A percentile compares a stretch with the other conserved stretches of the same genome.
These are phyloP conservation scores for Muscicapa adusta DNA, from an alignment of 2,113 vertebrate genomes.

Conservation along the genomic window DNA sequence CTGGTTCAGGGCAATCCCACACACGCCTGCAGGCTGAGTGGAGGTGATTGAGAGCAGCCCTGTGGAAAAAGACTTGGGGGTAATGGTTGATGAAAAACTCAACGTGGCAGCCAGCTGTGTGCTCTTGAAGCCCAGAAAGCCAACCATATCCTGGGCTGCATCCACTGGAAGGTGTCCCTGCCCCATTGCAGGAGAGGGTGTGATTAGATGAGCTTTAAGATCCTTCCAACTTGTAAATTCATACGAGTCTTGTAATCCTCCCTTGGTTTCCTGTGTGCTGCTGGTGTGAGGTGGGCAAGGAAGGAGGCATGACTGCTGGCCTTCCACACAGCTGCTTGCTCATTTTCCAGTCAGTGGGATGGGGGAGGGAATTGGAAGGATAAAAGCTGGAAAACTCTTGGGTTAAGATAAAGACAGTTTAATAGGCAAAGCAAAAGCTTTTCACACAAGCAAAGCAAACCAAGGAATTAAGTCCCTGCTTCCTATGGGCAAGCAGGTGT, in stretches of 20 bases:
- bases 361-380: not conserved
- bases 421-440: not conserved
- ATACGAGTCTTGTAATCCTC: not conserved
- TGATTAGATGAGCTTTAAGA: not conserved
- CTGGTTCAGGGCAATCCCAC: not conserved
- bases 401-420: not conserved
- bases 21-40: not conserved
- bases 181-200: not conserved
- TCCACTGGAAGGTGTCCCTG: not conserved
- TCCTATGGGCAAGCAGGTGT: not conserved
- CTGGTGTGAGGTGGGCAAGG: not conserved
- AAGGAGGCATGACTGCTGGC: not conserved
- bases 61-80: not conserved
- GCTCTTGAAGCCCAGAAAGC: not conserved
- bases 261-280: not conserved
- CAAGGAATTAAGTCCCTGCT: not conserved
- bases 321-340: not conserved
- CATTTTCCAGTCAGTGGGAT: not conserved
- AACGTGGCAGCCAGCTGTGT: not conserved
- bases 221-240: not conserved
- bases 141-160: not conserved
- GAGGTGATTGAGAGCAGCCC: not conserved
- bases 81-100: not conserved
- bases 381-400: not conserved
- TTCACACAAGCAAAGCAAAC: not conserved